Conservation (phyloP, 2,888 invertebrate species). For the Vanessa cardui region DNA sequence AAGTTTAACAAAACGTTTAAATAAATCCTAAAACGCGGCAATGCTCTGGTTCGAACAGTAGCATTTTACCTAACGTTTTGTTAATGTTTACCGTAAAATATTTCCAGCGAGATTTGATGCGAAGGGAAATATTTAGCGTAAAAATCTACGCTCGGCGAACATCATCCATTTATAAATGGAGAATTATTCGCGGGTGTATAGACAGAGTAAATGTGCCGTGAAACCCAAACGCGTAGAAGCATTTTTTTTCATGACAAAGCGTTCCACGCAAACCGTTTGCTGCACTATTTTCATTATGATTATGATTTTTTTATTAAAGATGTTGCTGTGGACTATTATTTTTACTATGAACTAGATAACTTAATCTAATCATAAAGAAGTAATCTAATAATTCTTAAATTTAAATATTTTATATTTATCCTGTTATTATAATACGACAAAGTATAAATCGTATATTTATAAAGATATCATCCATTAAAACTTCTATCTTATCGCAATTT, state of each 20-base stretch:
- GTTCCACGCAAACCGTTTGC: constrained; percentile 59
- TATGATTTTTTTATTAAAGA: constrained; percentile 2
- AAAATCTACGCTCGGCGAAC: constrained; percentile 66
- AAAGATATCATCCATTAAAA: constrained; percentile 16
- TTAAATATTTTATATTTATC: not conserved
- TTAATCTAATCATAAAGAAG: too few relatives aligned
- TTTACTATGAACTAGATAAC: not conserved
- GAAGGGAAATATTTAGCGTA: constrained; percentile 42
- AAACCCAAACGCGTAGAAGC: constrained; percentile 68
- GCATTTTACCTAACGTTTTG: constrained; percentile 16
- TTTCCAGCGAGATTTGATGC: constrained; percentile 29
- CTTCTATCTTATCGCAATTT: constrained; percentile 23
- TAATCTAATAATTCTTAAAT: too few relatives aligned
- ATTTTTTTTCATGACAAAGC: constrained; percentile 74
- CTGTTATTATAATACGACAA: not conserved
- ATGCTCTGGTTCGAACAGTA: constrained; percentile 23
- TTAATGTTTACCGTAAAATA: constrained; percentile 35
- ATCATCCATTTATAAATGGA: constrained; percentile 75
- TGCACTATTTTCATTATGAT: constrained; percentile 38
- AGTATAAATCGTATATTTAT: not conserved
- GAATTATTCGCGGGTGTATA: constrained; percentile 69
- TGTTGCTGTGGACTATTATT: not conserved
- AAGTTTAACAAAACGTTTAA: constrained; percentile 20
- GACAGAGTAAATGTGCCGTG: constrained; percentile 74
- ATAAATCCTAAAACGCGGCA: constrained; percentile 28